Base-by-base conservation (phyloP, 1,140 invertebrate species). In the Rhopalosiphum padi region DNA sequence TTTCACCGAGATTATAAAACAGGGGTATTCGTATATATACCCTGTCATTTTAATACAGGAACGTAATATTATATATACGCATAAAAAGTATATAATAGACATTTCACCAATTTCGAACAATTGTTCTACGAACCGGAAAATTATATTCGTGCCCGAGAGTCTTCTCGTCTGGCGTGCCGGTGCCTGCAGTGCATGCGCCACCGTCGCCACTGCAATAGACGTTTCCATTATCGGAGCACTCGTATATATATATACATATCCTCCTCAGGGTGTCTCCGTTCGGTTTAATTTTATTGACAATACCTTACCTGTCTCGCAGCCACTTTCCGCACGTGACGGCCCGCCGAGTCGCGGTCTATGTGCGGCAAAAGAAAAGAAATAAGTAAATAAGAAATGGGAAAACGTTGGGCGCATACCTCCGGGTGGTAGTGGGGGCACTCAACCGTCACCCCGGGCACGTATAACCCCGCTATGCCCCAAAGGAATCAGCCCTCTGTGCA, bases 51-150 rank as follows among this genome's bases (percentile, higher is more conserved):
- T 77, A n/a, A n/a, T 53, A 48, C 87, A 7, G 30, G 22, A n/a
- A 11, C 87, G 48, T 53, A 53, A 89, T 89, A 89, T 89, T 55
- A 53, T 88, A 9, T 88, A 53, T 37, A 55, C 5, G 60, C 60
- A 15, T 77, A 77, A 55, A 37, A 53, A 48, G 86, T 88, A 88
- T 88, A 88, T 88, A 88, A 88, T 88, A 88, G 48, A 89, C 37
- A 90, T 90, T 68, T 43, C 53, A 21, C 53, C 53, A 90, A 60
- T 90, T 90, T 68, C 89, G 37, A 90, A 37, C 53, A 41, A 92
- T 92, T 83, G 68, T 92, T 92, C 46, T 83, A 53, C 46, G 91
- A 85, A 93, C 77, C 91, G 82, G 43, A 93, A 93, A 93, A 93
- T 93, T 86, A 86, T 86, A 93, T 93, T 93, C 91, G n/a, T 43